phyloP scores from a whole-genome alignment of 2,113 vertebrate genomes.

The Naja naja region DNA sequence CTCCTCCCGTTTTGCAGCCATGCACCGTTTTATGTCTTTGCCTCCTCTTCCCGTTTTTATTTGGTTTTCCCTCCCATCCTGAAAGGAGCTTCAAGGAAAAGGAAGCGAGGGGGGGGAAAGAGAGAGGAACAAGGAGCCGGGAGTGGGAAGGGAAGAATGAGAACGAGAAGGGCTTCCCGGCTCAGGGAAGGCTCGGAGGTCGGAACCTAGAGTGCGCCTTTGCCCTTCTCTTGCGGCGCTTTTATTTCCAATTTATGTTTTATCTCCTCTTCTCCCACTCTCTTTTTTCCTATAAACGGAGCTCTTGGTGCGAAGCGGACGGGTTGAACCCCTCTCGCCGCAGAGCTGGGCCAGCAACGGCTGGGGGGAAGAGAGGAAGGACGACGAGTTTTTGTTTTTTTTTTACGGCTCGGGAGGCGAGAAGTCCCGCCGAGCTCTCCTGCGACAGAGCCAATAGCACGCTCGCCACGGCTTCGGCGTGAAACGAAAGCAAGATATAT shows the following conservation, averaged over 20 bases:
- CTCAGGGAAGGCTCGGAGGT: background rate
- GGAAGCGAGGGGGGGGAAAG: background rate
- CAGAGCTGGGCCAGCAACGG: conserved; percentile 1
- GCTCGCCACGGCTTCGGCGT: background rate
- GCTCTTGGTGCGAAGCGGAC: background rate
- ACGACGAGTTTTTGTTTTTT: too few species aligned
- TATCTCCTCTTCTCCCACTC: background rate
- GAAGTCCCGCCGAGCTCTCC: background rate
- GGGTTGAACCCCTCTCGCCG: background rate
- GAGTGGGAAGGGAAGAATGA: background rate
- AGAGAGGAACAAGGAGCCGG: background rate
- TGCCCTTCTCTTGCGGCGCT: too few species aligned
- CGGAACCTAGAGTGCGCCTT: background rate
- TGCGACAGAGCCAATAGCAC: background rate
- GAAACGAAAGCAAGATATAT: background rate
- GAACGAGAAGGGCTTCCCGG: background rate
- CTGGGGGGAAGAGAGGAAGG: background rate
- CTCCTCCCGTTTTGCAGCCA: background rate
- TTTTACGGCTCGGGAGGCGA: background rate
- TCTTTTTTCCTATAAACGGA: background rate
- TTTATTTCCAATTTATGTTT: background rate
- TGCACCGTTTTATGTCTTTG: conserved; percentile 2
- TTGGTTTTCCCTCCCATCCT: background rate
- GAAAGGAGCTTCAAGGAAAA: conserved; percentile 11
- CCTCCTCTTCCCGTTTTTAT: background rate